These are phyloP conservation scores for Lysandra bellargus DNA, from an alignment of 2,888 invertebrate species.

Conservation along the genomic window DNA sequence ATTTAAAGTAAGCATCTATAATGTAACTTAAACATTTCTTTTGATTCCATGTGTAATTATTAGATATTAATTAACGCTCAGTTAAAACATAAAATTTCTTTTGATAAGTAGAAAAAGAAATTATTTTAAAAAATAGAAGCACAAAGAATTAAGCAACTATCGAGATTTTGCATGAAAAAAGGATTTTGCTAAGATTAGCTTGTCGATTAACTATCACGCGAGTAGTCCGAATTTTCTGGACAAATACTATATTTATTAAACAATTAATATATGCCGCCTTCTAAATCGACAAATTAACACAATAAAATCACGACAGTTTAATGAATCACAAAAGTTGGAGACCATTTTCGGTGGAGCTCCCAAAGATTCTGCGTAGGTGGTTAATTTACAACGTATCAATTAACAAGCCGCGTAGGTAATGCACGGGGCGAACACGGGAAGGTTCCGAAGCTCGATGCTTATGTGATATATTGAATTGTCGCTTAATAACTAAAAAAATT, in stretches of 20 bases:
- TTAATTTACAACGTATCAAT: constrained; percentile 34
- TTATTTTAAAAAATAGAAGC: neutral
- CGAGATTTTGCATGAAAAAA: too few species aligned
- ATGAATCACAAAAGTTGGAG: constrained; percentile 45
- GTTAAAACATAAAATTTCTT: neutral
- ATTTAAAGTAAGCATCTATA: too few species aligned
- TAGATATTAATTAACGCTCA: neutral
- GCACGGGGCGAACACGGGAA: neutral
- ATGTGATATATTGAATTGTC: neutral
- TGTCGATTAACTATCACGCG: neutral
- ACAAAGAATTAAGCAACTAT: neutral
- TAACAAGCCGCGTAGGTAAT: constrained; percentile 47
- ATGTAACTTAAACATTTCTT: too few species aligned
- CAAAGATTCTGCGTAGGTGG: constrained; percentile 53
- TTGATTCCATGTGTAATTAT: too few species aligned
- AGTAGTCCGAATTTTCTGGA: neutral
- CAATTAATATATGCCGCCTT: neutral
- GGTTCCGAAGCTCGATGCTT: neutral
- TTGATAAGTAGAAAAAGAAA: too few species aligned
- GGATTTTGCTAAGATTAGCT: too few species aligned
- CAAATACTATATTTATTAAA: neutral
- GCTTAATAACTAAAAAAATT: constrained; percentile 35
- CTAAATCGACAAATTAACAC: constrained; percentile 10
- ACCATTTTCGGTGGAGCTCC: constrained; percentile 37
- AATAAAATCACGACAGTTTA: constrained; percentile 44